Evolutionary conservation across 2,888 invertebrate genomes (phyloP).

Genomic region (Xiphydria camelus): DNA sequence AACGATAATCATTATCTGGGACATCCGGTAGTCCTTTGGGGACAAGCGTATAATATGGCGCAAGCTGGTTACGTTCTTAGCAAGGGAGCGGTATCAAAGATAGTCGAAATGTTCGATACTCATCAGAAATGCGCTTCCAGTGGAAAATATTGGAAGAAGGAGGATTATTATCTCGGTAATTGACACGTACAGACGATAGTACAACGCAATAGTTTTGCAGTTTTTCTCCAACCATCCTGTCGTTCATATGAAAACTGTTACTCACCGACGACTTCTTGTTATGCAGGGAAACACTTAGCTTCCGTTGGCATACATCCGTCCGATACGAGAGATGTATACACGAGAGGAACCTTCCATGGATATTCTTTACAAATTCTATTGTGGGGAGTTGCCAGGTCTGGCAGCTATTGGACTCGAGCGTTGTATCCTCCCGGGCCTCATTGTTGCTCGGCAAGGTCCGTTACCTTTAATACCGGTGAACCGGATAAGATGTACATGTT

Average conservation of each 20-base stretch:
- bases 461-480: not conserved
- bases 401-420: not conserved
- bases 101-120: constrained; percentile 56
- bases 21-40: constrained; percentile 62
- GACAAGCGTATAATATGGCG: constrained; percentile 61
- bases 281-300: not conserved
- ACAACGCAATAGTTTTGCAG: no score
- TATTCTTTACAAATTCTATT: not conserved
- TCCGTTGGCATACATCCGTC: not conserved
- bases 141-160: constrained; percentile 62
- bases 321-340: not conserved
- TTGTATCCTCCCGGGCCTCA: not conserved
- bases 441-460: not conserved
- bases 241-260: no score
- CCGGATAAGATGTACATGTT: not conserved
- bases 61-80: constrained; percentile 64
- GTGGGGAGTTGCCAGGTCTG: not conserved
- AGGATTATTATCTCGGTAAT: constrained; percentile 64
- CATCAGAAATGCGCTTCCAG: constrained; percentile 56
- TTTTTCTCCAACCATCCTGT: no score
- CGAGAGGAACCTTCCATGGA: not conserved
- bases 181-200: no score
- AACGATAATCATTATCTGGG: constrained; percentile 61
- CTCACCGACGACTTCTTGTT: no score
- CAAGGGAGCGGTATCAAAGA: constrained; percentile 54